Conservation (phyloP, 2,113 vertebrate species). For the Gadus macrocephalus region DNA sequence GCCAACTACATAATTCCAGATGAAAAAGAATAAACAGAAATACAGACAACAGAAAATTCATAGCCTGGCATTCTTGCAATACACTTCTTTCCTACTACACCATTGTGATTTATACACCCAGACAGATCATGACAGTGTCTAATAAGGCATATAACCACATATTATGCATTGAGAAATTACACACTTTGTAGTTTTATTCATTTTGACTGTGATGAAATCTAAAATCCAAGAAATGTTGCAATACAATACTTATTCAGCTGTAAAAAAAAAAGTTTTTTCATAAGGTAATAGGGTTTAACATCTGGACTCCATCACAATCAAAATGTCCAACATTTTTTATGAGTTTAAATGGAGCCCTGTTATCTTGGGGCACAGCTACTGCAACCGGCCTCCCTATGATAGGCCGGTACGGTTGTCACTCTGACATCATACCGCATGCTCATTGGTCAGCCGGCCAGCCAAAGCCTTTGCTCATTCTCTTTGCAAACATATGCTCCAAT, state of each 20-base stretch:
- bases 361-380: slow-evolving; percentile 2
- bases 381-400: neutral
- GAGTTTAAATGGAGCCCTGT: neutral
- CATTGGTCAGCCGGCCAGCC: too few species aligned
- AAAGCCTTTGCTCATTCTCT: too few species aligned
- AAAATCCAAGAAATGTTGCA: neutral
- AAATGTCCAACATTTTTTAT: neutral
- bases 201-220: neutral
- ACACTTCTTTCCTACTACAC: too few species aligned
- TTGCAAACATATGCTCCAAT: too few species aligned
- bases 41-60: too few species aligned
- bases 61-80: too few species aligned
- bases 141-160: neutral
- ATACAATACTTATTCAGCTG: neutral
- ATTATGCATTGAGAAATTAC: neutral
- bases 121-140: neutral
- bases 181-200: too few species aligned
- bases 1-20: too few species aligned
- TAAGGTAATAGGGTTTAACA: neutral
- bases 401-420: too few species aligned
- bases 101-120: neutral
- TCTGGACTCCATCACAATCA: neutral
- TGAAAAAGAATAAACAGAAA: too few species aligned
- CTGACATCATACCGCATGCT: too few species aligned
- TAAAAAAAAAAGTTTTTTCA: neutral